These are phyloP conservation scores for Muscicapa comitata DNA, from an alignment of 2,797 vertebrate genomes.

Conservation along the genomic window DNA sequence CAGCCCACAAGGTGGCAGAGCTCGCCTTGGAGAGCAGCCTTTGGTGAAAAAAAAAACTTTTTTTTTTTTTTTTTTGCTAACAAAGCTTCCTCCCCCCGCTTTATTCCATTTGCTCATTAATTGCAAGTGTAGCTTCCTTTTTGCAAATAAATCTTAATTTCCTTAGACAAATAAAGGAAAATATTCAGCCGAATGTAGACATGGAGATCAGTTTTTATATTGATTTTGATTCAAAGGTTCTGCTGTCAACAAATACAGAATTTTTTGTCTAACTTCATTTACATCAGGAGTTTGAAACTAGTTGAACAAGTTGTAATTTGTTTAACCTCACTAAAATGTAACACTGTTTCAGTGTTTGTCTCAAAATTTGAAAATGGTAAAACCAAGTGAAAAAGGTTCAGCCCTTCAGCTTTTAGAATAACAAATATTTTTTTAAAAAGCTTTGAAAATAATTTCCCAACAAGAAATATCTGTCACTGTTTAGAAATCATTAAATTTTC, in stretches of 20 bases:
- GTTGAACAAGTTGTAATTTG: not conserved
- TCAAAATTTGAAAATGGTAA: not conserved
- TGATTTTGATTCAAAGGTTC: not conserved
- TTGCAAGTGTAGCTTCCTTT: not conserved
- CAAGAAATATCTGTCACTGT: not conserved
- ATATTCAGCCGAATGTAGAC: not conserved
- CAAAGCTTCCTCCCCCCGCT: not conserved
- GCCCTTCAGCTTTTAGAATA: not conserved
- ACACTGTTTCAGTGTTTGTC: not conserved
- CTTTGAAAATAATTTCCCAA: not conserved
- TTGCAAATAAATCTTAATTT: not conserved
- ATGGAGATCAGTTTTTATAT: not conserved
- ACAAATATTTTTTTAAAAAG: not conserved
- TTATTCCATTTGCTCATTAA: not conserved
- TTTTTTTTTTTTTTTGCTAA: not conserved
- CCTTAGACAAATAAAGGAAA: not conserved
- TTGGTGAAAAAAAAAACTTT: not conserved
- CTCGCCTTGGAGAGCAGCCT: conserved; percentile 1
- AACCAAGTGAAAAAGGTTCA: not conserved
- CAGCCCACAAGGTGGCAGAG: conserved; percentile 52
- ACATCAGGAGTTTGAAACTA: not conserved
- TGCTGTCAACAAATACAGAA: not conserved
- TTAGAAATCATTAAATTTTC: not conserved
- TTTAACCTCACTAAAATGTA: not conserved
- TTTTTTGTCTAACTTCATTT: not conserved